Conservation (phyloP, 2,797 vertebrate genomes). For the Myotis pilosus region DNA sequence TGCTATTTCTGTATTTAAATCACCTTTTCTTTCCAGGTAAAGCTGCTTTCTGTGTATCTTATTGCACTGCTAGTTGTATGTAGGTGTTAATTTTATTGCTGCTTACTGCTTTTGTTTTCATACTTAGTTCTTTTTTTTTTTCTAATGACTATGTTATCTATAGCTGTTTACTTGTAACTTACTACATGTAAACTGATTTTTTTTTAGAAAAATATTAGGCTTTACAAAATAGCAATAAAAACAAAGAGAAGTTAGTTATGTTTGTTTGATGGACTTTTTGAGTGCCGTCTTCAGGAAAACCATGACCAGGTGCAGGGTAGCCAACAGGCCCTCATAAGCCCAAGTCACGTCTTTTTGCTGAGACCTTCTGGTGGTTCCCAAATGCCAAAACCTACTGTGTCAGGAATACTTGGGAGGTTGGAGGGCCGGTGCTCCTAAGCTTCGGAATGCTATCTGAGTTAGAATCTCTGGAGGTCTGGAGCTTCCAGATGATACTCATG, state of each 20-base stretch:
- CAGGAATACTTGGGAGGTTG: background rate
- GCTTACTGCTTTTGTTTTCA: slow-evolving; percentile 74
- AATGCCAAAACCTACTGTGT: background rate
- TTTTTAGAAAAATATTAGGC: slow-evolving; percentile 80
- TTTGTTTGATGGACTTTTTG: background rate
- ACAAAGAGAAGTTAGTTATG: background rate
- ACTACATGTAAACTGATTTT: slow-evolving; percentile 75
- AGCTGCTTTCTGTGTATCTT: slow-evolving; percentile 85
- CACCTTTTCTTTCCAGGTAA: slow-evolving; percentile 82
- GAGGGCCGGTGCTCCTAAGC: background rate
- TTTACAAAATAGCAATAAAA: slow-evolving; percentile 79
- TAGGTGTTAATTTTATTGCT: slow-evolving; percentile 83
- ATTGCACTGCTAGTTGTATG: slow-evolving; percentile 87
- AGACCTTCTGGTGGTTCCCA: background rate
- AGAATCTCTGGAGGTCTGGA: background rate
- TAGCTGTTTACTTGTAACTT: slow-evolving; percentile 76
- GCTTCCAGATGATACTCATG: background rate
- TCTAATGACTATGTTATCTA: slow-evolving; percentile 71
- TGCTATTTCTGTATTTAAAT: slow-evolving; percentile 85
- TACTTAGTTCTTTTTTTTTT: slow-evolving; percentile 70
- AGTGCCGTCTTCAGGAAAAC: background rate
- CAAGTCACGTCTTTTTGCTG: background rate
- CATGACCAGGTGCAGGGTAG: background rate
- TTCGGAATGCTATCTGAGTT: background rate
- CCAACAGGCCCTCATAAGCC: background rate